A percentile compares a stretch with the other conserved stretches of the same genome.
These are phyloP conservation scores for Antheraea assamensis DNA, from an alignment of 2,888 invertebrate species.

Conservation along the genomic window DNA sequence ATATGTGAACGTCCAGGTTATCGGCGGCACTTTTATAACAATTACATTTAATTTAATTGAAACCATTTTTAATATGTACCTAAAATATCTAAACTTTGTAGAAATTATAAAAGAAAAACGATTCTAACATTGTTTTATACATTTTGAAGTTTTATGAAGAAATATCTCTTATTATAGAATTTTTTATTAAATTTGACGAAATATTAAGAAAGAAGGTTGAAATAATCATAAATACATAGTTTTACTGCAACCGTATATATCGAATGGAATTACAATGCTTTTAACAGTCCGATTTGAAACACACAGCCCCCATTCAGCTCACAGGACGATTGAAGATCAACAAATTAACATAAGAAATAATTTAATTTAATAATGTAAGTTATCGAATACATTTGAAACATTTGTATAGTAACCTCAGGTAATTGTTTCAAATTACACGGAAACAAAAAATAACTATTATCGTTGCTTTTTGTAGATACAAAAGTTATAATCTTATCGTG, in stretches of 20 bases:
- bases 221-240: not conserved
- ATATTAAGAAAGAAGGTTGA: not conserved
- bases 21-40: slow-evolving; percentile 17
- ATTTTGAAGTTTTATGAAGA: too few species aligned
- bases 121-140: too few species aligned
- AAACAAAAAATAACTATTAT: not conserved
- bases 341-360: not conserved
- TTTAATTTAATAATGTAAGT: not conserved
- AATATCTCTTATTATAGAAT: too few species aligned
- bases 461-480: not conserved
- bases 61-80: not conserved
- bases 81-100: not conserved
- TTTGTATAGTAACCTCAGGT: not conserved
- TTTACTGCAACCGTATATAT: not conserved
- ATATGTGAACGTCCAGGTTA: slow-evolving; percentile 30
- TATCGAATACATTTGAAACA: not conserved
- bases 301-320: not conserved
- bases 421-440: not conserved
- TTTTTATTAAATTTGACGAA: too few species aligned
- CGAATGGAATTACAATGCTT: not conserved
- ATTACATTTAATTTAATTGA: slow-evolving; percentile 11
- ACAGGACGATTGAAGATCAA: too few species aligned
- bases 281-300: not conserved
- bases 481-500: not conserved
- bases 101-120: not conserved